Evolutionary conservation across 2,888 invertebrate genomes (phyloP), one percentile per base, ranked within the genome.

Genomic region (Xylota sylvarum): DNA sequence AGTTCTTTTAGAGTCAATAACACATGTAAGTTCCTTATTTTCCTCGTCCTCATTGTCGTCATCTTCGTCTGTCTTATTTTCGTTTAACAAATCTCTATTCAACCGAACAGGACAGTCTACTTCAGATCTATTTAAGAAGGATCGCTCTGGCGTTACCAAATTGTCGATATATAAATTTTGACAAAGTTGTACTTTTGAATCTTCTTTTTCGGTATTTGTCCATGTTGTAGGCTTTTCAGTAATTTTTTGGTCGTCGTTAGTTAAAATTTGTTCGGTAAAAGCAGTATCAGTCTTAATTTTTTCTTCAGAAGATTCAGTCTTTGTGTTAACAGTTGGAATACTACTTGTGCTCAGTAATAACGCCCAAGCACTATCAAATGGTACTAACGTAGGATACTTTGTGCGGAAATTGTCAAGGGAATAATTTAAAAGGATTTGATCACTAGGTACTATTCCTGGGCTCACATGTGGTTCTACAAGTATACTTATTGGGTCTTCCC

Each of bases 1-100:
- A 23, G 89, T 89, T 88, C 90, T 90, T 62, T 89, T 94, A 52
- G 89, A 89, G 87, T 92, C 90, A 77, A 91, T 90, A 82, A 90
- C 87, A 64, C 89, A 89, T 12, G 85, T 83, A 12, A 14, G 27
- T 65, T 48, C 27, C 35, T 72, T 7, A 86, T 82, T 14, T 87
- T 78, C 85, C 52, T 88, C 87, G 65, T 90, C 88, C 90, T 91
- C 89, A 88, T 89, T 87, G 77, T 94, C 94, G 23, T 91, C 89
- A 19, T 91, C 89, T 4, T 91, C 90, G 7, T 90, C 89, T 6
- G 91, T 89, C 40, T 93, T 92, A 91, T 96, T 95, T 17, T 95
- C 89, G 82, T 93, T 93, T 14, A 93, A 90, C 95, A 95, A 95
- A 90, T 95, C 95, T 48, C 93, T 93, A 88, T 94, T 93, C 48